A percentile compares a stretch with the other conserved stretches of the same genome.
These are phyloP conservation scores for Drosophila tsacasi DNA, from an alignment of 1,140 invertebrate genomes.

Conservation along the genomic window DNA sequence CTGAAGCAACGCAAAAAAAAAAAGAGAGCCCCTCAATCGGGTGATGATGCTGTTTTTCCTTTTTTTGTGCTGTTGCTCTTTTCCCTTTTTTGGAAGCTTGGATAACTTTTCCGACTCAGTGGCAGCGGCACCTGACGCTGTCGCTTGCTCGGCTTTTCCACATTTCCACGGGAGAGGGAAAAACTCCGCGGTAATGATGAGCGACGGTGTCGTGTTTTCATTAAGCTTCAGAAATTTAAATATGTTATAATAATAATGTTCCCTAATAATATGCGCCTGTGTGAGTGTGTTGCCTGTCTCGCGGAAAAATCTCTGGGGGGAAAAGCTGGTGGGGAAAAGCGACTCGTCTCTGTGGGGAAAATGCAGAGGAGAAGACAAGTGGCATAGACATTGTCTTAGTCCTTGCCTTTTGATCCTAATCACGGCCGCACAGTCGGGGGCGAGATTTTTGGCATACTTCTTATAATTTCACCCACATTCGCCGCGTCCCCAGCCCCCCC, in stretches of 20 bases:
- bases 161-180: slow-evolving; percentile 13
- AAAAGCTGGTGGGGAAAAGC: not conserved
- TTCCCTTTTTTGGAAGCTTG: not conserved
- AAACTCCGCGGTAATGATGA: slow-evolving; percentile 69
- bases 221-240: slow-evolving; percentile 71
- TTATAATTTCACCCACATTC: slow-evolving; percentile 26
- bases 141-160: slow-evolving; percentile 5
- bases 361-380: slow-evolving; percentile 30
- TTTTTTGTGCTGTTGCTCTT: not conserved
- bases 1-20: slow-evolving; percentile 20
- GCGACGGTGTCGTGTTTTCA: slow-evolving; percentile 80
- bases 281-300: slow-evolving; percentile 17
- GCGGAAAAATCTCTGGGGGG: slow-evolving; percentile 41
- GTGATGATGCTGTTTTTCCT: slow-evolving; percentile 12
- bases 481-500: not conserved
- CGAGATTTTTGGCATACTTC: slow-evolving; percentile 55
- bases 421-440: slow-evolving; percentile 35
- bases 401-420: slow-evolving; percentile 49
- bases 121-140: slow-evolving; percentile 32
- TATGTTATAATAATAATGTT: slow-evolving; percentile 75
- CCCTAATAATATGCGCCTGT: slow-evolving; percentile 49
- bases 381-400: slow-evolving; percentile 46
- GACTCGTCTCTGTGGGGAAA: not conserved
- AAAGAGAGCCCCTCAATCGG: slow-evolving; percentile 26
- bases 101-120: slow-evolving; percentile 33